phyloP scores from a whole-genome alignment of 2,797 vertebrate species.

The Scolopax bukidnonensis region DNA sequence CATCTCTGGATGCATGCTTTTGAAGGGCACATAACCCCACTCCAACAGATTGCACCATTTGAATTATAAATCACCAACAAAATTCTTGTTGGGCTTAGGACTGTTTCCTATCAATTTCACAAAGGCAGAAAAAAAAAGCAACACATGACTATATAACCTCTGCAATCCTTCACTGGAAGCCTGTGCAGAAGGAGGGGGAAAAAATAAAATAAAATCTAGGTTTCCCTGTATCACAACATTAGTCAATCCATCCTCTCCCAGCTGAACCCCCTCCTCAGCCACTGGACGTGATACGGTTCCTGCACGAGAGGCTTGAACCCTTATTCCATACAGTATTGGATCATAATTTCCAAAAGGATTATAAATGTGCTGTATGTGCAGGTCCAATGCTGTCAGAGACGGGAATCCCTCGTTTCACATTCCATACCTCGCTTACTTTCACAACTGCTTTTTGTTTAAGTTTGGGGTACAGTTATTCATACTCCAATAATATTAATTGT shows the following conservation, averaged over 20 bases:
- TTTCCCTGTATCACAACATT: background rate
- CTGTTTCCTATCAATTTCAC: background rate
- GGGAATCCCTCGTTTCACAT: background rate
- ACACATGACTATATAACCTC: background rate
- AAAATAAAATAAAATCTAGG: background rate
- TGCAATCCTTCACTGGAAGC: background rate
- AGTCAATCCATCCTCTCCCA: background rate
- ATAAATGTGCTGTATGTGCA: background rate
- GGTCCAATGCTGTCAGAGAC: background rate
- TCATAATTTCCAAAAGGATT: background rate
- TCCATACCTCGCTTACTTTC: background rate
- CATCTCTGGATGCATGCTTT: background rate
- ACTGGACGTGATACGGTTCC: background rate
- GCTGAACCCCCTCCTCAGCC: background rate
- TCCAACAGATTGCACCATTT: background rate
- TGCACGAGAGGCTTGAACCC: background rate
- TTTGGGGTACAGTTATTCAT: background rate
- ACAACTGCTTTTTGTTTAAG: background rate
- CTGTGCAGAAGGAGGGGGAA: background rate
- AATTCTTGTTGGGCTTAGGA: background rate
- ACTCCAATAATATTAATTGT: background rate
- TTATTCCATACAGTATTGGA: background rate
- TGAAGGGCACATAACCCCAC: background rate
- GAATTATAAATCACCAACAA: conserved; percentile 14
- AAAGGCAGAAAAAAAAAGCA: background rate